Percentiles rank a stretch among this genome's conserved stretches.
phyloP scores from a whole-genome alignment of 2,888 invertebrate genomes.

The Pachymerium ferrugineum region DNA sequence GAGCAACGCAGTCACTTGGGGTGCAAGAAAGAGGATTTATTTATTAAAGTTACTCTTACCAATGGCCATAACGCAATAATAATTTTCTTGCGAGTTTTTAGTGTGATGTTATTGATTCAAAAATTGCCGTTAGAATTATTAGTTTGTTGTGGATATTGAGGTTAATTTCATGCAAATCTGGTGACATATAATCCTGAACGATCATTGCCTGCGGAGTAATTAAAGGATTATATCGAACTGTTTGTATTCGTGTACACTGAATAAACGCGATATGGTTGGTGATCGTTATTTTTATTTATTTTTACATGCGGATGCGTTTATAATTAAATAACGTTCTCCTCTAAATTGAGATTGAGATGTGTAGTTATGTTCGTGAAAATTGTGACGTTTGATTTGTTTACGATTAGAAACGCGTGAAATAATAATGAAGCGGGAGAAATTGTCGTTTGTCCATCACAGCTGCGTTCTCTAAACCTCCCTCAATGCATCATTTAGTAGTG shows the following conservation, averaged over 20 bases:
- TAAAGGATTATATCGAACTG: not conserved
- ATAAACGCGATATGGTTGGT: no score
- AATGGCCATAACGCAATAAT: no score
- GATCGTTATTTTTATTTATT: no score
- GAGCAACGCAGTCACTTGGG: not conserved
- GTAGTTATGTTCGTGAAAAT: no score
- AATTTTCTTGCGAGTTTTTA: no score
- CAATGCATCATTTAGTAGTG: slow-evolving; percentile 2
- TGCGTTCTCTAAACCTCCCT: no score
- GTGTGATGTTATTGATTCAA: no score
- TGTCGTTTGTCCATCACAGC: slow-evolving; percentile 4
- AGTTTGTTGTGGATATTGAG: no score
- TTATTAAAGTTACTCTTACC: not conserved
- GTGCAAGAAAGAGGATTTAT: not conserved
- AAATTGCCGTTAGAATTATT: not conserved
- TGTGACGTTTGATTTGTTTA: not conserved
- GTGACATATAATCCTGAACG: not conserved
- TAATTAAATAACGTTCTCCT: no score
- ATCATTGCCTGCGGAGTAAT: not conserved
- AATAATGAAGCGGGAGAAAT: not conserved
- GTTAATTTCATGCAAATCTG: not conserved
- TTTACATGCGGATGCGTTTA: no score
- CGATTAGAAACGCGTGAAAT: not conserved
- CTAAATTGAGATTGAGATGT: no score
- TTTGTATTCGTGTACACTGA: no score